A percentile compares a stretch with the other conserved stretches of the same genome.
Evolutionary conservation across 1,140 invertebrate species (phyloP).

Genomic region (silkworm (Bombyx mori)): DNA sequence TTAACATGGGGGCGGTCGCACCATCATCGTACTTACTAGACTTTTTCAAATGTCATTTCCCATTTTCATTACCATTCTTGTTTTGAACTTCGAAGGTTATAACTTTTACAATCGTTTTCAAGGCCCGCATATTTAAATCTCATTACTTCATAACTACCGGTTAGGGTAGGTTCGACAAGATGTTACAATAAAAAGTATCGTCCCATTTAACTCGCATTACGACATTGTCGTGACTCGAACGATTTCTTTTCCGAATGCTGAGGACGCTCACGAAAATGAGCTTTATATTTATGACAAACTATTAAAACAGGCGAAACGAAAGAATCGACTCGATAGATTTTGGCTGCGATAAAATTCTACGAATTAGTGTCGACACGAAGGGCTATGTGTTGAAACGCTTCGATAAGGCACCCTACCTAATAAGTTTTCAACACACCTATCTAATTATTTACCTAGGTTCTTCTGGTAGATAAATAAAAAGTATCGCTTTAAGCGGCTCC

Average conservation of each 20-base stretch:
- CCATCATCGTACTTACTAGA: too few relatives aligned
- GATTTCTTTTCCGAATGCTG: slow-evolving; percentile 47
- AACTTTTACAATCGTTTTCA: slow-evolving; percentile 18
- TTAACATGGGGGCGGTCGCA: too few relatives aligned
- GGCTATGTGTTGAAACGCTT: too few relatives aligned
- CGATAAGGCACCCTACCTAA: too few relatives aligned
- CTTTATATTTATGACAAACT: slow-evolving; percentile 42
- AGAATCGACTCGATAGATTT: slow-evolving; percentile 28
- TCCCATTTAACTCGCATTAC: slow-evolving; percentile 51
- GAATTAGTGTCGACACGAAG: slow-evolving; percentile 36
- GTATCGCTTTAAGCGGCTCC: too few relatives aligned
- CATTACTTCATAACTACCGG: slow-evolving; percentile 38
- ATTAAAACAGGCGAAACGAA: slow-evolving; percentile 28
- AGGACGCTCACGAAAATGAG: slow-evolving; percentile 57
- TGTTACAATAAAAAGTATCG: slow-evolving; percentile 30
- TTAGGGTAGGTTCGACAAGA: slow-evolving; percentile 51
- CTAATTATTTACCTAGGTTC: too few relatives aligned
- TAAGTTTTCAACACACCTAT: too few relatives aligned
- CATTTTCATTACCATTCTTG: background rate
- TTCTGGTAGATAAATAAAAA: too few relatives aligned
- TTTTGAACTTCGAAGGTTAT: slow-evolving; percentile 36
- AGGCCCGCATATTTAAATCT: slow-evolving; percentile 43
- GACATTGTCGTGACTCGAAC: slow-evolving; percentile 41
- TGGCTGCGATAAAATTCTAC: slow-evolving; percentile 32
- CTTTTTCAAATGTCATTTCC: background rate